Evolutionary conservation across 2,888 invertebrate species (phyloP), one percentile per base, ranked within the genome.

Genomic region (Caenorhabditis drosophilae): DNA sequence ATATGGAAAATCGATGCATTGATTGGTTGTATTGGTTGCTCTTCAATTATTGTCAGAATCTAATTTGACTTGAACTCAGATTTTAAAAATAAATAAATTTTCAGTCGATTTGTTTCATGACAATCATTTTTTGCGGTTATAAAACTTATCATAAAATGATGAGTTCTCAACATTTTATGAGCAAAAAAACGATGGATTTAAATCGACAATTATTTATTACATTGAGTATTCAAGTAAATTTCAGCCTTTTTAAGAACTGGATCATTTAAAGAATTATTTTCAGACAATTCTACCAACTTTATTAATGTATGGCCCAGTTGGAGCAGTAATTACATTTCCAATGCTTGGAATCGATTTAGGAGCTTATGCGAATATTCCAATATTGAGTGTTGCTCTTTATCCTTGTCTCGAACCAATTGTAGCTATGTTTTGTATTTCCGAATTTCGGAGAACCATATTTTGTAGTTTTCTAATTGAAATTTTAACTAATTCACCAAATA

Each of bases 371-470:
- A 60, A 49, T 16, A 54, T 60, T 49, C 49, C 49, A 4, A 52
- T 52, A 0, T 49, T 45, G 0, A 54, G 44, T 25, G 34, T 60
- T 23, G 54, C 49, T 0, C 41, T 54, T 4, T 60, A 60, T 20
- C 53, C 60, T 1, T 54, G 45, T 4, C 31, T 60, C 11, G 60
- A 60, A 16, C 60, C 60, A 6, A n/a, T 60, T 15, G 54, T 60
- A 20, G 54, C 54, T 22, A 60, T 60, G 4, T 60, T 50, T 34
- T 60, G 53, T 26, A 54, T 60, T 2, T 18, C 38, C 20, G 60
- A 60, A 11, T 60, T 54, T 50, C 54, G 54, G 16, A 60, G 49
- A 22, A 46, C 52, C n/a, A n/a, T n/a, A n/a, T n/a, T n/a, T n/a
- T n/a, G n/a, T n/a, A n/a, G n/a, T n/a, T n/a, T n/a, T n/a, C n/a